Base-by-base conservation (phyloP, 2,797 vertebrate species). In the Amphiprion clarkii region DNA sequence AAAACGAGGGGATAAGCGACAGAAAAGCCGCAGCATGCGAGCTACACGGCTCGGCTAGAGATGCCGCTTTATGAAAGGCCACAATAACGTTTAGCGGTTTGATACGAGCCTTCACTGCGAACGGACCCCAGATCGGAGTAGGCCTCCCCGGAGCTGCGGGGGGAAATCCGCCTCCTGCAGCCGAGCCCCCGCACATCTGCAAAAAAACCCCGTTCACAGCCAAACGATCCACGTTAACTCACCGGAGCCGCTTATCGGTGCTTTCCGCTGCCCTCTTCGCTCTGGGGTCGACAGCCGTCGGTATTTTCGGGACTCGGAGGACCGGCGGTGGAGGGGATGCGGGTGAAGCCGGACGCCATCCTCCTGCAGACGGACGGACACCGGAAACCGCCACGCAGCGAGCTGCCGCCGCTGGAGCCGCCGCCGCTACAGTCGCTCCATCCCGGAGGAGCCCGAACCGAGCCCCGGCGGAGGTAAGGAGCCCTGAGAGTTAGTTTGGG, bases 341-440 rank as follows among this genome's bases (percentile, higher is more conserved):
- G 78, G 87, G 66, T 57, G 85, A 73, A 91, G 84, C 88, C 84
- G 84, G 91, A 90, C 93, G 93, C 91, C 93, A 93, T 94, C 93
- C 92, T 91, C 89, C 81, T 64, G 87, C 86, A 87, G 88, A 91
- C 88, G 88, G 83, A 91, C 85, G 88, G 90, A 94, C 92, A 93
- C 92, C 93, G 92, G 93, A 94, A 94, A 70, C 91, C 89, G 87
- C 85, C 88, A 66, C 83, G 85, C 88, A 90, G 88, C 52, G 86
- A 82, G 40, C 75, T 59, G 67, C 69, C 46, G 74, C 77, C 58
- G 80, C 33, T 36, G 60, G 44, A 44, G 76, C 49, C 2, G 67
- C 46, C 3, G 71, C 84, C 1, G 70, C 77, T 79, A 58, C 69
- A 49, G 67, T 21, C 56, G 76, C 63, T 56, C 25, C 81, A 67